Evolutionary conservation across 1,140 invertebrate genomes (phyloP).

Genomic region (Drosophila nannoptera): DNA sequence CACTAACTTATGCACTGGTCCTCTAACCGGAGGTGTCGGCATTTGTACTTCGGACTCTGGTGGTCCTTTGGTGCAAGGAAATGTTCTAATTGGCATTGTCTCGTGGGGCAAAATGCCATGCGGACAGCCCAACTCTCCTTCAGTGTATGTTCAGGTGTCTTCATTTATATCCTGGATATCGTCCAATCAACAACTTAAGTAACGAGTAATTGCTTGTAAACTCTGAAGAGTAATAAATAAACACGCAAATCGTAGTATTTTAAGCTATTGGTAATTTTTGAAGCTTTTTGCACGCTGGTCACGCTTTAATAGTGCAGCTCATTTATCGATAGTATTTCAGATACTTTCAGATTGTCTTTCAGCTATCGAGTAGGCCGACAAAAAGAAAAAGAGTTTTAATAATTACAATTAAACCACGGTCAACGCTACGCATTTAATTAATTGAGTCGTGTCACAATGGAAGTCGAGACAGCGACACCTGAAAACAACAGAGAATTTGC

Average conservation of each 20-base stretch:
- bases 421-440: conserved; percentile 19
- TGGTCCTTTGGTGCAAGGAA: conserved; percentile 76
- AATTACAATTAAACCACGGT: conserved; percentile 27
- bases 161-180: conserved; percentile 84
- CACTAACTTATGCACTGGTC: conserved; percentile 80
- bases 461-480: conserved; percentile 55
- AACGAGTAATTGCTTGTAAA: conserved; percentile 5
- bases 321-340: conserved; percentile 30
- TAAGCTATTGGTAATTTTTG: conserved; percentile 7
- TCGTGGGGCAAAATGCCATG: conserved; percentile 80
- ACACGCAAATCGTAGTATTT: conserved; percentile 29
- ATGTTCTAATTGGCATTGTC: conserved; percentile 78
- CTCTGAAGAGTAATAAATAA: conserved; percentile 16
- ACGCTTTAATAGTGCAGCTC: conserved; percentile 11
- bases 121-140: conserved; percentile 83
- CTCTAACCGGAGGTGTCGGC: conserved; percentile 79
- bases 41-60: conserved; percentile 80
- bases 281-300: conserved; percentile 19
- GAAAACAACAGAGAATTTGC: conserved; percentile 67
- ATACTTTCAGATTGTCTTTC: conserved; percentile 18
- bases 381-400: conserved; percentile 37
- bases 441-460: conserved; percentile 46
- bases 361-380: conserved; percentile 37
- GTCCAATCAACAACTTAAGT: conserved; percentile 44
- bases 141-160: conserved; percentile 86